These are phyloP conservation scores for Thalassophryne amazonica DNA, from an alignment of 2,797 vertebrate genomes.

Conservation along the genomic window DNA sequence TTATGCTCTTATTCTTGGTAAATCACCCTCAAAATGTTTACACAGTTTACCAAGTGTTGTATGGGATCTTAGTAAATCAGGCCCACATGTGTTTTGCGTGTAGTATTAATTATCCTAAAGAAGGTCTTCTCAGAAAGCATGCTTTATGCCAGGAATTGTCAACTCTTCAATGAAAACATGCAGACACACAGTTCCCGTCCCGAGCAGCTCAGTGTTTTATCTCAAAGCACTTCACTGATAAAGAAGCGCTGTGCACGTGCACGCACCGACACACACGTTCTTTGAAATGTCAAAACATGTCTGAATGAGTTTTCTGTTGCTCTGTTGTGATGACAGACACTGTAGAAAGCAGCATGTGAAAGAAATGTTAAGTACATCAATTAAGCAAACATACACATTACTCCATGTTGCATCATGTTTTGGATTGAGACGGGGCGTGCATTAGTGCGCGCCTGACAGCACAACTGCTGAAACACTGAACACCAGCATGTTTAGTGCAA, in stretches of 20 bases:
- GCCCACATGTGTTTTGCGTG: too few relatives aligned
- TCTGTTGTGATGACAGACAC: not conserved
- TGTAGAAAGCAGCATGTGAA: not conserved
- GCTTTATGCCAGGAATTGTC: too few relatives aligned
- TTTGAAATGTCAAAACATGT: slow-evolving; percentile 36
- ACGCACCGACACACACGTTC: slow-evolving; percentile 12
- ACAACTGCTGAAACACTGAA: slow-evolving; percentile 24
- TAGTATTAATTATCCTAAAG: too few relatives aligned
- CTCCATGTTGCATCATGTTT: slow-evolving; percentile 36
- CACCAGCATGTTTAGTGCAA: slow-evolving; percentile 17
- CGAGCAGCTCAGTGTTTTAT: too few relatives aligned
- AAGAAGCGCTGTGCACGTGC: slow-evolving; percentile 2
- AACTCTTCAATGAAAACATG: too few relatives aligned
- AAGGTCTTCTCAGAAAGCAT: too few relatives aligned
- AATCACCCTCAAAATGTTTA: too few relatives aligned
- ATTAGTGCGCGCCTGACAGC: slow-evolving; percentile 27
- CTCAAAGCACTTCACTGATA: slow-evolving; percentile 10
- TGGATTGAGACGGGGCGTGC: slow-evolving; percentile 16
- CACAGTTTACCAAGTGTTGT: too few relatives aligned
- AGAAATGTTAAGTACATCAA: not conserved
- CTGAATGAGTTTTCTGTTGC: slow-evolving; percentile 1
- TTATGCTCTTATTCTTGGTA: too few relatives aligned
- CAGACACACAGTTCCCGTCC: too few relatives aligned
- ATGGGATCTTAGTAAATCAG: too few relatives aligned
- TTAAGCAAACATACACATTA: slow-evolving; percentile 10